Evolutionary conservation across 2,113 vertebrate species (phyloP).

Genomic region (Onychorhynchus coronatus): DNA sequence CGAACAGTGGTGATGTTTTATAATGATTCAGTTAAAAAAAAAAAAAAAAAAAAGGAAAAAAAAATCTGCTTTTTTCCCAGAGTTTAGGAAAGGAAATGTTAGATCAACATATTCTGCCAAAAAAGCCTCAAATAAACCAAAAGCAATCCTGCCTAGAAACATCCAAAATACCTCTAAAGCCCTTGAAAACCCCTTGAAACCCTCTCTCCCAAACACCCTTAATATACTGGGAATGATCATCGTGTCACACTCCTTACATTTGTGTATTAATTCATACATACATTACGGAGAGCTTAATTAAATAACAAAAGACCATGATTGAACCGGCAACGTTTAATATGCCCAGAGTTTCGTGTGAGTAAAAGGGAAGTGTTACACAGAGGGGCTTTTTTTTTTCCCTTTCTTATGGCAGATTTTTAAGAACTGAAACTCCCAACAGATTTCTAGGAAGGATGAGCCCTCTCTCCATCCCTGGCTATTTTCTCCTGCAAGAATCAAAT

Average conservation of each 20-base stretch:
- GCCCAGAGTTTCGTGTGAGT: not conserved
- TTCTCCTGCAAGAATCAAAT: not conserved
- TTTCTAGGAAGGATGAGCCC: not conserved
- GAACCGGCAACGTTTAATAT: conserved; percentile 7
- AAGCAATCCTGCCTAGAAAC: conserved; percentile 29
- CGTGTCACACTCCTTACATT: not conserved
- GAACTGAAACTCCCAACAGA: not conserved
- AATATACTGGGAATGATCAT: not conserved
- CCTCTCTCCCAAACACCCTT: conserved; percentile 11
- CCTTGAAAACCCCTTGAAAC: conserved; percentile 44
- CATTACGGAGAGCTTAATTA: conserved; percentile 45
- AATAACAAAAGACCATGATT: conserved; percentile 36
- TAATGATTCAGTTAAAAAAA: not conserved
- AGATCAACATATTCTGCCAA: conserved; percentile 34
- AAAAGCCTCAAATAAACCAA: conserved; percentile 40
- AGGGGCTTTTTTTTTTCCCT: not conserved
- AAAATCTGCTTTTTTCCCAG: not conserved
- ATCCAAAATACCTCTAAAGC: conserved; percentile 34
- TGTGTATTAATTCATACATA: conserved; percentile 56
- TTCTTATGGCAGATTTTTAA: not conserved
- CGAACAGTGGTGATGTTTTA: conserved; percentile 3
- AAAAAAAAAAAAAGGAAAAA: not conserved
- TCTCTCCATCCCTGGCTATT: not conserved
- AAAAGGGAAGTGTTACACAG: not conserved
- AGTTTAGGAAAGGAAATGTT: conserved; percentile 22